Percentiles rank a stretch among this genome's conserved stretches.
These are phyloP conservation scores for Plectropomus leopardus DNA, from an alignment of 2,113 vertebrate genomes.

Conservation along the genomic window DNA sequence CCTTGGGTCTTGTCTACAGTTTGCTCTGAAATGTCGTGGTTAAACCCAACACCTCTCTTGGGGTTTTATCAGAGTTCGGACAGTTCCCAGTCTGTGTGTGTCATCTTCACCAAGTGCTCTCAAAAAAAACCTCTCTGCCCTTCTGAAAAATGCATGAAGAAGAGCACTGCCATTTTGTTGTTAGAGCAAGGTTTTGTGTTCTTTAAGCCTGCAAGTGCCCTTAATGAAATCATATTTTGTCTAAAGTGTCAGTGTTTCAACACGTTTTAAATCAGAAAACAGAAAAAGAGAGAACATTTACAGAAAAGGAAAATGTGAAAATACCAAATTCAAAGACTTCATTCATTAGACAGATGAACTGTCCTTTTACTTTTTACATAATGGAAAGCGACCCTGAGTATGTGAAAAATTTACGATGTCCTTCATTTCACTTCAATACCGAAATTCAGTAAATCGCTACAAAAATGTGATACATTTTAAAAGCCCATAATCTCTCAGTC, in stretches of 20 bases:
- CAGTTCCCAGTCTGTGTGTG: conserved; percentile 29
- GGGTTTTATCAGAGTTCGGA: conserved; percentile 55
- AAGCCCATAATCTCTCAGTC: neutral
- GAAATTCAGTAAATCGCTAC: neutral
- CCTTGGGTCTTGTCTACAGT: conserved; percentile 71
- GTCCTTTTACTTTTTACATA: conserved; percentile 3
- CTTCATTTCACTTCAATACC: conserved; percentile 11
- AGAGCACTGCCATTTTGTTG: conserved; percentile 10
- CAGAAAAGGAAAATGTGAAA: neutral
- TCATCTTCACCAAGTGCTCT: conserved; percentile 46
- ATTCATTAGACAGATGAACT: neutral
- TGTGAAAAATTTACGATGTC: neutral
- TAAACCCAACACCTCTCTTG: conserved; percentile 79
- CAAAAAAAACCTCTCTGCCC: conserved; percentile 7
- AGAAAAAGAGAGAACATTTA: neutral
- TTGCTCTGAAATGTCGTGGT: conserved; percentile 79
- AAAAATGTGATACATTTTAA: neutral
- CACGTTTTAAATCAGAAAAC: neutral
- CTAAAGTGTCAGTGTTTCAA: neutral
- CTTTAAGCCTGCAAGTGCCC: no score
- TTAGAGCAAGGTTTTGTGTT: neutral
- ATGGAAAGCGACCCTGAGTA: neutral
- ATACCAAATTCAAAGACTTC: neutral
- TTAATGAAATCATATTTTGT: conserved; percentile 2
- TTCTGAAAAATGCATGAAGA: conserved; percentile 44